These are phyloP conservation scores for Coilia nasus DNA, from an alignment of 2,797 vertebrate genomes.

Conservation along the genomic window DNA sequence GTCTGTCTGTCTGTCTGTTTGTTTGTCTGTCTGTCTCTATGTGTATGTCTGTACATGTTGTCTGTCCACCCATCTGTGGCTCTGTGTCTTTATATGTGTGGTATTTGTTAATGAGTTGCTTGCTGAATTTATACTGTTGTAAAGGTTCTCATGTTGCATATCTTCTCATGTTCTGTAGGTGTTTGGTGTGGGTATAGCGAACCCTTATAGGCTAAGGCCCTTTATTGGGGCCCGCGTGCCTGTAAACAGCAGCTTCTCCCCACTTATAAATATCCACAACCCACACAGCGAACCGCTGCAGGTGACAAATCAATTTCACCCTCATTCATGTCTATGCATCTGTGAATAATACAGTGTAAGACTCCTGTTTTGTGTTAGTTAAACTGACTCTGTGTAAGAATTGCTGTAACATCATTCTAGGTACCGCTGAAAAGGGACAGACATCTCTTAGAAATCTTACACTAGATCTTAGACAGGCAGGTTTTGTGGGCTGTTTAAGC, in stretches of 20 bases:
- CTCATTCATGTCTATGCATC: neutral
- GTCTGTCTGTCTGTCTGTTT: neutral
- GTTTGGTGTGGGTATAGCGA: slow-evolving; percentile 96
- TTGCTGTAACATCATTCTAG: neutral
- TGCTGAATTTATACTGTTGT: neutral
- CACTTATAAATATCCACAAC: slow-evolving; percentile 97
- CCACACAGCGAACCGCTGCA: slow-evolving; percentile 96
- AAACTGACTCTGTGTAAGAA: neutral
- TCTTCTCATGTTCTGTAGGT: neutral
- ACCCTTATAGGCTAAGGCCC: slow-evolving; percentile 94
- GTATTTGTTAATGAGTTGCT: neutral
- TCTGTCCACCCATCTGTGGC: neutral
- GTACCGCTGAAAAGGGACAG: too few relatives aligned
- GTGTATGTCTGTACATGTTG: neutral
- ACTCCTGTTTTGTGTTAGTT: neutral
- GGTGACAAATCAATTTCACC: slow-evolving; percentile 68
- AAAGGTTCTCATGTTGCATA: neutral
- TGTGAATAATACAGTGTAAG: neutral
- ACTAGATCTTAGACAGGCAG: too few relatives aligned
- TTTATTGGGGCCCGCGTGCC: slow-evolving; percentile 97
- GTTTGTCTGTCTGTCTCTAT: neutral
- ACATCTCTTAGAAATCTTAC: too few relatives aligned
- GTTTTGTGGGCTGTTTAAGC: too few relatives aligned
- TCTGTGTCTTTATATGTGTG: neutral
- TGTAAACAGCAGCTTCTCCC: slow-evolving; percentile 98